phyloP scores from a whole-genome alignment of 92 coral and sea anemone genomes.

The Zoanthus solanderi region DNA sequence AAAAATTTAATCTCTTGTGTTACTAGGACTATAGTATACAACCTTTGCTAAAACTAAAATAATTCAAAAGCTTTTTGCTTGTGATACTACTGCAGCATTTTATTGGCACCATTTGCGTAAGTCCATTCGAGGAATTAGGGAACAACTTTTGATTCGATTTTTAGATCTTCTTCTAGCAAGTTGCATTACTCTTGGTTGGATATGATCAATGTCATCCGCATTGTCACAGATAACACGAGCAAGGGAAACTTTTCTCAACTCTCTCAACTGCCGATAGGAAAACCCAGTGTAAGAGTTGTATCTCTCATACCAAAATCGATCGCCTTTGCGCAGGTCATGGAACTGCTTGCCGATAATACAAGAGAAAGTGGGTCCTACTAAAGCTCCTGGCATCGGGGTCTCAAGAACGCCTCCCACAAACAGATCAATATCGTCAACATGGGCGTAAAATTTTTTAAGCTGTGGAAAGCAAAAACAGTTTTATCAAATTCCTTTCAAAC shows the following conservation, averaged over 20 bases:
- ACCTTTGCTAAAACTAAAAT: too few species aligned
- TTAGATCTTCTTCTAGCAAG: neutral
- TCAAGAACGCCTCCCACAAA: conserved; percentile 22
- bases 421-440: conserved; percentile 25
- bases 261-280: neutral
- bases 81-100: too few species aligned
- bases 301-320: conserved; percentile 24
- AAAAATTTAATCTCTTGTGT: too few species aligned
- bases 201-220: neutral
- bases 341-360: conserved; percentile 23
- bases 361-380: conserved; percentile 11
- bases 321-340: conserved; percentile 20
- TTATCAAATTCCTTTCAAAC: too few species aligned
- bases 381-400: neutral
- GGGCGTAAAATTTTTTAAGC: neutral
- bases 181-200: neutral
- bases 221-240: conserved; percentile 17
- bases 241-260: conserved; percentile 13
- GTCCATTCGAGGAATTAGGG: neutral
- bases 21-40: too few species aligned
- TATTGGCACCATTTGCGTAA: neutral
- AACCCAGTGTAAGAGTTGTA: neutral
- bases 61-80: too few species aligned
- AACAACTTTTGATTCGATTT: neutral
- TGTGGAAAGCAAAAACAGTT: neutral